A percentile compares a stretch with the other conserved stretches of the same genome.
Conservation (phyloP, 2,797 vertebrate genomes). For the Typhlichthys eigenmanni region DNA sequence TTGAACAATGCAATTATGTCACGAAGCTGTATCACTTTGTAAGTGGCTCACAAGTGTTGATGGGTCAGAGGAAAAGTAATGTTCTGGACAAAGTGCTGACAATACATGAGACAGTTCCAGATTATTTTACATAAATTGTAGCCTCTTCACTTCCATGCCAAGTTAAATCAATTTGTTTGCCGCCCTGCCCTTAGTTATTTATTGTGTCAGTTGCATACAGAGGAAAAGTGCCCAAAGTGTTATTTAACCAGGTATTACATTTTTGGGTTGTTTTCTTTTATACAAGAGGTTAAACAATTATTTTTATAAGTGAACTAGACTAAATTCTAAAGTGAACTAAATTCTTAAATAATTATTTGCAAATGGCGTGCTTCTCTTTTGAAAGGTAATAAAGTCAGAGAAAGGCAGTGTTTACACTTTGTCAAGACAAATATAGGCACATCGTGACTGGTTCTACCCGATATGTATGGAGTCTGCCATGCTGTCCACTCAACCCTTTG, state of each 20-base stretch:
- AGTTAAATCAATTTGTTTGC: conserved; percentile 32
- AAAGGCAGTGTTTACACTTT: background rate
- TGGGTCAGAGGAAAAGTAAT: conserved; percentile 53
- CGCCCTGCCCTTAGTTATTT: conserved; percentile 19
- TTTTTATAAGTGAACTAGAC: background rate
- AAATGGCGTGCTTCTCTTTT: too few relatives aligned
- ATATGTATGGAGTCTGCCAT: conserved; percentile 27
- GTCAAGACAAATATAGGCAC: conserved; percentile 13
- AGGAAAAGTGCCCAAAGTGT: background rate
- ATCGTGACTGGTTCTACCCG: conserved; percentile 15
- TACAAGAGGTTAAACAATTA: background rate
- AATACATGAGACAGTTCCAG: conserved; percentile 84
- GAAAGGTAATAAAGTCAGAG: too few relatives aligned
- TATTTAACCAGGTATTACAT: background rate
- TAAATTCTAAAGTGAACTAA: too few relatives aligned
- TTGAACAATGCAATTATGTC: conserved; percentile 61
- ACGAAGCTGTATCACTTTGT: conserved; percentile 53
- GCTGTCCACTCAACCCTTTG: conserved; percentile 64
- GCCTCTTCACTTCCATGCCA: conserved; percentile 27
- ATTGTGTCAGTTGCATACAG: conserved; percentile 23
- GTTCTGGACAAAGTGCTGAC: conserved; percentile 84
- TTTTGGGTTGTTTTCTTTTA: background rate
- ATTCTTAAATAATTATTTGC: too few relatives aligned
- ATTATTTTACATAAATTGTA: conserved; percentile 85
- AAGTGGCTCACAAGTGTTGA: conserved; percentile 57